Evolutionary conservation across 2,113 vertebrate genomes (phyloP).

Genomic region (Motacilla tschutschensis): DNA sequence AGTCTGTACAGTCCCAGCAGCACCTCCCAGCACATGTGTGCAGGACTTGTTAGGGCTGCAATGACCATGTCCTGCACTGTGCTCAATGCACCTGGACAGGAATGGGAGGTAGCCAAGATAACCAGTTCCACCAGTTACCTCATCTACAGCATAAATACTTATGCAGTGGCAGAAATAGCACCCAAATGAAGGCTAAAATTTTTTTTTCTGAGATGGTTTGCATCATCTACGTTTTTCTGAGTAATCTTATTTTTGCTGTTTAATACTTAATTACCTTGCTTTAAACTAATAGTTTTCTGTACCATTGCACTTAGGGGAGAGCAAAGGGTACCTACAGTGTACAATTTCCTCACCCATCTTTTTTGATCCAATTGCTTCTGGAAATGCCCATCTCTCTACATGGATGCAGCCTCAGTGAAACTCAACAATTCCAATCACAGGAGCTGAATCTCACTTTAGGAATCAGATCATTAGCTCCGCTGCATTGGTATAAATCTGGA

Average conservation of each 20-base stretch:
- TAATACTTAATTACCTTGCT: background rate
- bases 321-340: background rate
- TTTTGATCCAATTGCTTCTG: background rate
- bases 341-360: background rate
- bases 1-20: background rate
- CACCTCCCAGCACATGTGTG: background rate
- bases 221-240: fast-evolving
- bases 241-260: background rate
- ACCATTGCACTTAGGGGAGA: background rate
- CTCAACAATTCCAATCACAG: background rate
- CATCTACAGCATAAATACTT: background rate
- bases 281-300: background rate
- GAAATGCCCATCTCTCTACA: background rate
- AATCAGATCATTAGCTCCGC: background rate
- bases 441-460: background rate
- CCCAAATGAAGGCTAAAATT: background rate
- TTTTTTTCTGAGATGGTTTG: background rate
- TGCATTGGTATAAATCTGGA: background rate
- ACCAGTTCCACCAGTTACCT: background rate
- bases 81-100: fast-evolving
- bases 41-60: background rate
- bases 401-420: background rate
- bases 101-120: fast-evolving
- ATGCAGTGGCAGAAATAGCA: background rate
- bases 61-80: fast-evolving